Percentiles rank a stretch among this genome's conserved stretches.
Conservation (phyloP, 2,888 invertebrate species). For the Abscondita cerata region DNA sequence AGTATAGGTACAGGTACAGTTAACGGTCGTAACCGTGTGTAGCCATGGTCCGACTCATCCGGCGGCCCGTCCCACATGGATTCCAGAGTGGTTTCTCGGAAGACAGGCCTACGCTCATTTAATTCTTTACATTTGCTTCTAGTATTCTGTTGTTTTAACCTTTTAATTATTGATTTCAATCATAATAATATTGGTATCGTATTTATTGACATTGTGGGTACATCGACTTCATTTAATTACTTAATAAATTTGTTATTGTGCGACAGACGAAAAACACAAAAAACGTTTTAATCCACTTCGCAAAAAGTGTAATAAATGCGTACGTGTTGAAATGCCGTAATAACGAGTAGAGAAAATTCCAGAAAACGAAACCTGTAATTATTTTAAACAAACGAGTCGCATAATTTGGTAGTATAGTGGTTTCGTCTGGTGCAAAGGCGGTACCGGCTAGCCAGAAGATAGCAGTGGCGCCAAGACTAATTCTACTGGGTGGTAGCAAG, state of each 20-base stretch:
- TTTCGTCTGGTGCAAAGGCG: conserved; percentile 32
- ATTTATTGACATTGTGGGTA: background rate
- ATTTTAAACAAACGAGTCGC: conserved; percentile 38
- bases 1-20: conserved; percentile 30
- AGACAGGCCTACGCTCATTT: conserved; percentile 39
- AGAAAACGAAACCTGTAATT: conserved; percentile 33
- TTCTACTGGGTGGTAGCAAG: conserved; percentile 50
- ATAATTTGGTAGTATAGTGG: conserved; percentile 34
- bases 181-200: background rate
- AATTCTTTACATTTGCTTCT: background rate
- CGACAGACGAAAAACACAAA: background rate
- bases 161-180: background rate
- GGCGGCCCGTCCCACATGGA: conserved; percentile 52
- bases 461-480: conserved; percentile 53
- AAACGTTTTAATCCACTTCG: background rate
- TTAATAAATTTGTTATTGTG: no score
- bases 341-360: conserved; percentile 30
- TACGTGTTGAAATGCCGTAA: conserved; percentile 3
- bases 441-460: conserved; percentile 47
- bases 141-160: background rate
- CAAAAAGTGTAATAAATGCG: no score
- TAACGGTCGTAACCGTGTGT: conserved; percentile 26
- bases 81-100: conserved; percentile 50
- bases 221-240: no score
- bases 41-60: conserved; percentile 39